Conservation (phyloP, 2,797 vertebrate species). For the Salarias fasciatus region DNA sequence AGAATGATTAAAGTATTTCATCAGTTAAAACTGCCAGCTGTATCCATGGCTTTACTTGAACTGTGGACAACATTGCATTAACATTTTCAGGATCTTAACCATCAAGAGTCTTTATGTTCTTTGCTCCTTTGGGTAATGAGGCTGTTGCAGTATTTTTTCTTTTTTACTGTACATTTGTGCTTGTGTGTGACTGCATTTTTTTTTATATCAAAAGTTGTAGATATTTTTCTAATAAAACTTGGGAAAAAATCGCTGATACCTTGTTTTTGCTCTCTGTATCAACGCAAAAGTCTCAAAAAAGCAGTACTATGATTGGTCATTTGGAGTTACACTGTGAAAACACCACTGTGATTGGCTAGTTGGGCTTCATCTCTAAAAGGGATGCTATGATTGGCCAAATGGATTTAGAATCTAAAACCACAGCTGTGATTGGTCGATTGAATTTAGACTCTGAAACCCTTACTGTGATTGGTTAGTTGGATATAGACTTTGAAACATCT, state of each 20-base stretch:
- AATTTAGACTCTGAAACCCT: too few relatives aligned
- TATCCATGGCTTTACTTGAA: conserved; percentile 12
- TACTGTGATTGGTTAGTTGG: too few relatives aligned
- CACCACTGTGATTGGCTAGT: too few relatives aligned
- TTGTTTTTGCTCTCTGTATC: neutral
- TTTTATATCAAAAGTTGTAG: conserved; percentile 19
- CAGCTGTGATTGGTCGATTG: too few relatives aligned
- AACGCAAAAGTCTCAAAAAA: too few relatives aligned
- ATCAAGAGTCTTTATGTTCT: neutral
- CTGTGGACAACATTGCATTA: conserved; percentile 1
- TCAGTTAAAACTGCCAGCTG: too few relatives aligned
- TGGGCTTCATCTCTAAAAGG: too few relatives aligned
- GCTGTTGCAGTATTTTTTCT: neutral
- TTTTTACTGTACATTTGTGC: neutral
- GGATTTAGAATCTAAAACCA: neutral
- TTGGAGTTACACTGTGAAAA: neutral
- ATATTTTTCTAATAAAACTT: conserved; percentile 50
- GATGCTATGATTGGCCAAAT: conserved; percentile 59
- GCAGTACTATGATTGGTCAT: conserved; percentile 65
- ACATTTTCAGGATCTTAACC: neutral
- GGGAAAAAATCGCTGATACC: neutral
- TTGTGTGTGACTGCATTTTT: conserved; percentile 1
- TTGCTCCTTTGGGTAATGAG: neutral
- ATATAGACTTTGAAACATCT: conserved; percentile 35
- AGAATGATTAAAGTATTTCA: too few relatives aligned